phyloP scores from a whole-genome alignment of 1,140 invertebrate species.

The Psix sp. region DNA sequence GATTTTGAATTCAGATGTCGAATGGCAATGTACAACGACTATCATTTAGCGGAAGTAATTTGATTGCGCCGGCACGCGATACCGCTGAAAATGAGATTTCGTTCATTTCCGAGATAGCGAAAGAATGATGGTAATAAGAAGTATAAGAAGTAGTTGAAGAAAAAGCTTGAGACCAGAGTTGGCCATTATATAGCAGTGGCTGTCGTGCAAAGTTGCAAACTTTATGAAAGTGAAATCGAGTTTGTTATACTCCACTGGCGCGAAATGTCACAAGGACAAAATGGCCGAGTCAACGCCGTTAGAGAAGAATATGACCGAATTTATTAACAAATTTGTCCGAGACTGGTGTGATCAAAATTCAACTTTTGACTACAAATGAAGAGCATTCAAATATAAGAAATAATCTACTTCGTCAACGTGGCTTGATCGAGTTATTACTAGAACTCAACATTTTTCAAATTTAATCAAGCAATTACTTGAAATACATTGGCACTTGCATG shows the following conservation, averaged over 20 bases:
- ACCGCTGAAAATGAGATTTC: conserved; percentile 47
- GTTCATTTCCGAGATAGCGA: conserved; percentile 31
- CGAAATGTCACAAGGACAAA: conserved; percentile 30
- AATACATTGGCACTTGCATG: too few species aligned
- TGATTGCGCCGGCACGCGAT: conserved; percentile 33
- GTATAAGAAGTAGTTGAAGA: conserved; percentile 35
- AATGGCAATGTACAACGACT: conserved; percentile 27
- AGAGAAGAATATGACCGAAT: conserved; percentile 68
- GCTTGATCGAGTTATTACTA: too few species aligned
- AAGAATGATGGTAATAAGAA: conserved; percentile 52
- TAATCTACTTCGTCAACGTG: too few species aligned
- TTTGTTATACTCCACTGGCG: too few species aligned
- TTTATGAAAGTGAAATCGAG: conserved; percentile 73
- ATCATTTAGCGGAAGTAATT: conserved; percentile 36
- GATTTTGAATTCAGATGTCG: conserved; percentile 27
- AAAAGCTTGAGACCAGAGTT: conserved; percentile 44
- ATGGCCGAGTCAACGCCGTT: conserved; percentile 43
- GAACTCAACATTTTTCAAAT: conserved; percentile 63
- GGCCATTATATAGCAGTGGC: conserved; percentile 69
- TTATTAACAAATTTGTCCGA: conserved; percentile 70
- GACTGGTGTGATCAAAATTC: conserved; percentile 69
- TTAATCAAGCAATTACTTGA: conserved; percentile 24
- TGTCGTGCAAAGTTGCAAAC: conserved; percentile 69
- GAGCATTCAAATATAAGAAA: too few species aligned
- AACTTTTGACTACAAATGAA: conserved; percentile 54